These are phyloP conservation scores for Malurus melanocephalus DNA, from an alignment of 2,113 vertebrate species.

Conservation along the genomic window DNA sequence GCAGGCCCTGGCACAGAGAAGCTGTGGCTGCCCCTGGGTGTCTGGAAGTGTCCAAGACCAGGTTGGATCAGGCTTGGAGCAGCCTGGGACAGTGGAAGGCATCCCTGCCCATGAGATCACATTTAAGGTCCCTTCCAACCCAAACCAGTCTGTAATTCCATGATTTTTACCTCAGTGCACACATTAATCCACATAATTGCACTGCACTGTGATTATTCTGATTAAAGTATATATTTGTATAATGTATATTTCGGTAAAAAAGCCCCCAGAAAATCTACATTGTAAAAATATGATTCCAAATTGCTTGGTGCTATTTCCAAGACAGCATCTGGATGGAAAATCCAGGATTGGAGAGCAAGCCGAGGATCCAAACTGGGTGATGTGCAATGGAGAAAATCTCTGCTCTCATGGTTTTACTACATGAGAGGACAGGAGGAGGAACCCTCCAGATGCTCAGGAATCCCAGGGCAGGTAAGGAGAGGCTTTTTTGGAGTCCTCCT, in stretches of 20 bases:
- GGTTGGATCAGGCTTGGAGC: not conserved
- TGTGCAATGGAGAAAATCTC: not conserved
- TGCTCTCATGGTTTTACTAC: not conserved
- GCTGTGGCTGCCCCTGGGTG: not conserved
- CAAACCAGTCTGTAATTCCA: not conserved
- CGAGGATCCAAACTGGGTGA: not conserved
- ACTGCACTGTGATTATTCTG: not conserved
- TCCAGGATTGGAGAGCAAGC: not conserved
- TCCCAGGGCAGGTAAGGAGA: not conserved
- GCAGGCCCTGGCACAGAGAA: not conserved
- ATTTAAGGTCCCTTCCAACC: not conserved
- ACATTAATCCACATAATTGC: not conserved
- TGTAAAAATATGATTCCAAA: not conserved
- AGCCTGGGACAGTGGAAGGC: accelerated
- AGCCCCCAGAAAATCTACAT: not conserved
- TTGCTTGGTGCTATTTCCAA: not conserved
- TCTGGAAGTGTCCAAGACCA: not conserved
- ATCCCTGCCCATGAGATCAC: not conserved
- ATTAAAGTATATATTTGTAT: not conserved
- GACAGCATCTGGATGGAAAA: not conserved
- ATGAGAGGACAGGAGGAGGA: not conserved
- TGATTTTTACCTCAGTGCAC: not conserved
- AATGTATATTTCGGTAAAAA: not conserved
- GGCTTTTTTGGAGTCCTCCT: not conserved
- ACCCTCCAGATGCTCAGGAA: not conserved